Evolutionary conservation across 2,113 vertebrate genomes (phyloP).

Genomic region (Apodemus sylvaticus): DNA sequence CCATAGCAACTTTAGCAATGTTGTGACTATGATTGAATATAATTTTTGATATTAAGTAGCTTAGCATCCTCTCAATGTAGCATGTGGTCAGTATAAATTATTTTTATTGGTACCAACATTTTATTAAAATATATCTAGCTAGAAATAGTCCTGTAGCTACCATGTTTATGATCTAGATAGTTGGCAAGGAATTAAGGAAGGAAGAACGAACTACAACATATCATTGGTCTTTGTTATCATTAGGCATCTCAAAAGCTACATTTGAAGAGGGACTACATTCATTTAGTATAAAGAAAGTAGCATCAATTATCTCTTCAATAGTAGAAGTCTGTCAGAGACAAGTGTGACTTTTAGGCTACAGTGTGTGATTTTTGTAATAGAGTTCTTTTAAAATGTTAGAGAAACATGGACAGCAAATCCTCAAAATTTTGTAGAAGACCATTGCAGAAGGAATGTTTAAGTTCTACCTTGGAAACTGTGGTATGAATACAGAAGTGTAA

Average conservation of each 20-base stretch:
- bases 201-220: background rate
- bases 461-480: background rate
- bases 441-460: background rate
- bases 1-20: background rate
- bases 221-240: background rate
- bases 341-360: background rate
- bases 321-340: background rate
- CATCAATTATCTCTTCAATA: background rate
- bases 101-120: background rate
- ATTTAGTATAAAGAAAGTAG: background rate
- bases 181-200: background rate
- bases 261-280: background rate
- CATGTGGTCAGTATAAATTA: background rate
- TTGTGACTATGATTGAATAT: background rate
- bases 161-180: background rate
- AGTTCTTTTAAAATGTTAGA: background rate
- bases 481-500: rapidly evolving
- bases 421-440: background rate
- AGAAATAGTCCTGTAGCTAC: background rate
- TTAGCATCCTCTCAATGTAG: background rate
- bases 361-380: background rate
- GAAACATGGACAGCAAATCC: background rate
- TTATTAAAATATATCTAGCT: background rate
- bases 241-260: background rate
- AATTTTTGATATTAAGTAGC: background rate